phyloP scores from a whole-genome alignment of 2,113 vertebrate genomes.

The Tragelaphus scriptus region DNA sequence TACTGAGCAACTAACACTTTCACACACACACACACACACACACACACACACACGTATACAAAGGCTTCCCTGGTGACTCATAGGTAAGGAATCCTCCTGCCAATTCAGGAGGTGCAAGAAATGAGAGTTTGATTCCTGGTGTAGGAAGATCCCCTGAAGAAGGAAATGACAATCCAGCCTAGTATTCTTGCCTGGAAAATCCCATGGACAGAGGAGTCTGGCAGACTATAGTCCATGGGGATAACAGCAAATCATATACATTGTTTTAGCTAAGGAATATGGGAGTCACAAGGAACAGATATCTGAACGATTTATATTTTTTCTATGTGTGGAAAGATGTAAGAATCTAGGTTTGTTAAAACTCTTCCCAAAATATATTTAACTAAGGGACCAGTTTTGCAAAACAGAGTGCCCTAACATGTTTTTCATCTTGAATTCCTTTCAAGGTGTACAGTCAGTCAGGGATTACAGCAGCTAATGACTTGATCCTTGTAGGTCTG shows the following conservation, averaged over 20 bases:
- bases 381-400: background rate
- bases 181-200: background rate
- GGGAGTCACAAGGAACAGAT: background rate
- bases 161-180: background rate
- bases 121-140: background rate
- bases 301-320: background rate
- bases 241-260: background rate
- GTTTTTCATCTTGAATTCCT: background rate
- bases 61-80: background rate
- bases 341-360: background rate
- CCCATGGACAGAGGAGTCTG: background rate
- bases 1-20: background rate
- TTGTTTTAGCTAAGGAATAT: background rate
- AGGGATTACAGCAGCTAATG: background rate
- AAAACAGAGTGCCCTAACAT: background rate
- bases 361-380: background rate
- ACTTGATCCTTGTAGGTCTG: background rate
- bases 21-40: background rate
- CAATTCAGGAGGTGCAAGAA: background rate
- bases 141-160: background rate
- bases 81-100: background rate
- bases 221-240: background rate
- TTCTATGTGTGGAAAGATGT: background rate
- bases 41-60: background rate
- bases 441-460: background rate